phyloP scores from a whole-genome alignment of 2,113 vertebrate genomes.

The Verasper variegatus region DNA sequence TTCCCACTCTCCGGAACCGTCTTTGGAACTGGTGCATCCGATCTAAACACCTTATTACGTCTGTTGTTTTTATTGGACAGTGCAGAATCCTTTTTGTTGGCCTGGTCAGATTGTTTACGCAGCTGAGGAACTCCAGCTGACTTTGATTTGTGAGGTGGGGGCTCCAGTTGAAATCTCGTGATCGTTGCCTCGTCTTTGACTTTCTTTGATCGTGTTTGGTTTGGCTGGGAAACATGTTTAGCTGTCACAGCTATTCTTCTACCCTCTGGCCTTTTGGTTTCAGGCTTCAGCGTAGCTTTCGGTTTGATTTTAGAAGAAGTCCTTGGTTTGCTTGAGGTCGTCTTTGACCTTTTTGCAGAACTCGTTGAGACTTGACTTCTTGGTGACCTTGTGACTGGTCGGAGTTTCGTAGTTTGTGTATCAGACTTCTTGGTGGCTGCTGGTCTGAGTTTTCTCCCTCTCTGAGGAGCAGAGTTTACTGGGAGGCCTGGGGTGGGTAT shows the following conservation, averaged over 20 bases:
- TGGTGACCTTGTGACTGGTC: conserved; percentile 28
- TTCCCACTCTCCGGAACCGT: neutral
- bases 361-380: conserved; percentile 31
- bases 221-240: conserved; percentile 48
- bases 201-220: conserved; percentile 39
- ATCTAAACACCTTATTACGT: conserved; percentile 33
- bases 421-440: neutral
- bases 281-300: conserved; percentile 29
- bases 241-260: conserved; percentile 27
- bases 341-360: conserved; percentile 45
- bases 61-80: conserved; percentile 12
- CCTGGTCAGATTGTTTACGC: conserved; percentile 37
- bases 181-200: conserved; percentile 38
- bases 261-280: conserved; percentile 22
- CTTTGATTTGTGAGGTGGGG: conserved; percentile 62
- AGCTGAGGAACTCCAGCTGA: conserved; percentile 18
- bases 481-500: conserved; percentile 54
- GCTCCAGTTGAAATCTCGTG: conserved; percentile 74
- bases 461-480: neutral
- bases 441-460: conserved; percentile 31
- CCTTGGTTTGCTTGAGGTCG: conserved; percentile 26
- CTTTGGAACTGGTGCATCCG: conserved; percentile 41
- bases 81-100: conserved; percentile 38
- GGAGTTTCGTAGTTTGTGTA: neutral
- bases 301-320: conserved; percentile 24